These are phyloP conservation scores for Lacerta bilineata DNA, from an alignment of 2,797 vertebrate species.

Conservation along the genomic window DNA sequence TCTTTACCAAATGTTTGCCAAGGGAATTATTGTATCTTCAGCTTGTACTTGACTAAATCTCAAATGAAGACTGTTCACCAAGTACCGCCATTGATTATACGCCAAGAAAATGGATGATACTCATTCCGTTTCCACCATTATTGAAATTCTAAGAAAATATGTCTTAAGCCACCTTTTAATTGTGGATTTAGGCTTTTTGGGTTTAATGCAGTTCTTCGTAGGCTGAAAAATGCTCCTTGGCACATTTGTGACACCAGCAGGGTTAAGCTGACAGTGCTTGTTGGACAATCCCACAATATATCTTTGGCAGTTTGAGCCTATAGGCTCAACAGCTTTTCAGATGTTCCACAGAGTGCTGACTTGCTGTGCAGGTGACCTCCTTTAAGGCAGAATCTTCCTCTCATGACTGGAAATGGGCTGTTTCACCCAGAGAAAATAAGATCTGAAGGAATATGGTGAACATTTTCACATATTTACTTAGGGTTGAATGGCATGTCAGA, in stretches of 20 bases:
- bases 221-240: neutral
- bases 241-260: neutral
- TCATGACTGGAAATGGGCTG: neutral
- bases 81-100: constrained; percentile 45
- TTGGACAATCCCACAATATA: neutral
- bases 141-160: constrained; percentile 37
- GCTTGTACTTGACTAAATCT: constrained; percentile 39
- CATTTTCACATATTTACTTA: neutral
- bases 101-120: constrained; percentile 29
- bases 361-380: neutral
- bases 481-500: neutral
- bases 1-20: constrained; percentile 30
- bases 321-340: neutral
- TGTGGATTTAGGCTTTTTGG: constrained; percentile 26
- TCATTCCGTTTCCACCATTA: constrained; percentile 44
- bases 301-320: constrained; percentile 19
- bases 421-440: neutral
- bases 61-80: constrained; percentile 30
- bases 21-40: constrained; percentile 46
- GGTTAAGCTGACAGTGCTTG: constrained; percentile 26
- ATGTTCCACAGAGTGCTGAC: neutral
- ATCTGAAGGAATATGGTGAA: neutral
- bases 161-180: constrained; percentile 1
- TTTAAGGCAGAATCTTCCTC: neutral
- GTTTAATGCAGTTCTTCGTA: constrained; percentile 26